phyloP scores from a whole-genome alignment of 2,888 invertebrate species.

The Chaetogeoica ovagalla region DNA sequence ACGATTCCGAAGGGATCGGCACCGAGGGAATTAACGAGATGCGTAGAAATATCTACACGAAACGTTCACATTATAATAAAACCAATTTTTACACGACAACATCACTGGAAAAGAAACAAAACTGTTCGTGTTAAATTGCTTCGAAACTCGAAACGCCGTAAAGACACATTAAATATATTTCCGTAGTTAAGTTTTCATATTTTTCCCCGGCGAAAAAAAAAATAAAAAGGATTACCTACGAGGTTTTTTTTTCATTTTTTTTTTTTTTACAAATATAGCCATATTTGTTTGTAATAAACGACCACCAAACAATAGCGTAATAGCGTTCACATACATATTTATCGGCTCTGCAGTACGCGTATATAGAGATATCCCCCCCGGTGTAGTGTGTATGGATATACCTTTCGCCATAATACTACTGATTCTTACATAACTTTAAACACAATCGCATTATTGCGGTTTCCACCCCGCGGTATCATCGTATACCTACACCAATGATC shows the following conservation, averaged over 20 bases:
- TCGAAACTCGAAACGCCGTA: neutral
- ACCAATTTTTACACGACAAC: neutral
- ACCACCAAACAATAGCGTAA: slow-evolving; percentile 24
- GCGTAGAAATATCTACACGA: neutral
- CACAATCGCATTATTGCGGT: slow-evolving; percentile 35
- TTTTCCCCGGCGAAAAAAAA: neutral
- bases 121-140: neutral
- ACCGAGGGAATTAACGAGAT: slow-evolving; percentile 28
- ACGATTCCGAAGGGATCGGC: slow-evolving; percentile 13
- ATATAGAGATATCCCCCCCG: slow-evolving; percentile 21
- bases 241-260: neutral
- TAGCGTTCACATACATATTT: slow-evolving; percentile 28
- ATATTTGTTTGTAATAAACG: slow-evolving; percentile 31
- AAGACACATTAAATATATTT: neutral
- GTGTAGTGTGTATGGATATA: neutral
- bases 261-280: too few relatives aligned
- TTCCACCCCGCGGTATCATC: neutral
- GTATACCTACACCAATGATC: neutral
- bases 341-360: neutral
- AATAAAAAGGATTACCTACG: neutral
- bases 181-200: neutral
- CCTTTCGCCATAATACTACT: slow-evolving; percentile 27
- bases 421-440: slow-evolving; percentile 37
- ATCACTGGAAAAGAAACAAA: neutral
- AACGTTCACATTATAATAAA: slow-evolving; percentile 17